Evolutionary conservation across 64 coral and sea anemone species (phyloP).

Genomic region (Astreopora myriophthalma): DNA sequence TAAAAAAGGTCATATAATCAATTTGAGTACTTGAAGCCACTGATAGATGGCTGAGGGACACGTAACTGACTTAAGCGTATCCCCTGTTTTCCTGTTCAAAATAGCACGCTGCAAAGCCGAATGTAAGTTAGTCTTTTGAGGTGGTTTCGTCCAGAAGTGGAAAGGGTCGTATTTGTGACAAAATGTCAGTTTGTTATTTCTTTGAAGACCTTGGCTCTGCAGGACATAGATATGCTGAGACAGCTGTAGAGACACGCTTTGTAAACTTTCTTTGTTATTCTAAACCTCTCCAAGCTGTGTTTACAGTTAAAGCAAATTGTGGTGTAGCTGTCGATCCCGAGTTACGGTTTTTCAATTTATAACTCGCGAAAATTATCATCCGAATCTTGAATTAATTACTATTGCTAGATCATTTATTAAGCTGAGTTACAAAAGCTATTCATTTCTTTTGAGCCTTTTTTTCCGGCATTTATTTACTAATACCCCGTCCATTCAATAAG

Average conservation of each 20-base stretch:
- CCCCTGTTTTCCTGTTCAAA: too few relatives aligned
- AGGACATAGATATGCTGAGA: not conserved
- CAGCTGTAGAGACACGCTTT: slow-evolving; percentile 9
- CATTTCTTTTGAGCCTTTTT: slow-evolving; percentile 3
- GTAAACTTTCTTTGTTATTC: slow-evolving; percentile 57
- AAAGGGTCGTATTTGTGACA: not conserved
- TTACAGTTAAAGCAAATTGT: not conserved
- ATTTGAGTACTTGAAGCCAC: too few relatives aligned
- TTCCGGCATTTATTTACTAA: slow-evolving; percentile 12
- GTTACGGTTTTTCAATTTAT: slow-evolving; percentile 5
- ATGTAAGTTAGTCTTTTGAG: not conserved
- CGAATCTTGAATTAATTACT: slow-evolving; percentile 52
- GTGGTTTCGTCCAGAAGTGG: not conserved
- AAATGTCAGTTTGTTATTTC: slow-evolving; percentile 21
- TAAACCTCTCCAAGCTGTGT: slow-evolving; percentile 41
- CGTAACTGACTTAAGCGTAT: too few relatives aligned
- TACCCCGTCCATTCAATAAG: not conserved
- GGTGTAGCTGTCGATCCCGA: not conserved
- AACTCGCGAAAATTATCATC: slow-evolving; percentile 17
- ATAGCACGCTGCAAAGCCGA: too few relatives aligned
- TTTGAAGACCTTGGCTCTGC: not conserved
- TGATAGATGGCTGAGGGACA: too few relatives aligned
- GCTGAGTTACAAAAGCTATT: slow-evolving; percentile 33
- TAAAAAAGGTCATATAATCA: not conserved
- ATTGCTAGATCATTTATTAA: slow-evolving; percentile 29